Percentiles rank a stretch among this genome's conserved stretches.
Evolutionary conservation across 2,797 vertebrate genomes (phyloP).

Genomic region (Pangasius macronema): DNA sequence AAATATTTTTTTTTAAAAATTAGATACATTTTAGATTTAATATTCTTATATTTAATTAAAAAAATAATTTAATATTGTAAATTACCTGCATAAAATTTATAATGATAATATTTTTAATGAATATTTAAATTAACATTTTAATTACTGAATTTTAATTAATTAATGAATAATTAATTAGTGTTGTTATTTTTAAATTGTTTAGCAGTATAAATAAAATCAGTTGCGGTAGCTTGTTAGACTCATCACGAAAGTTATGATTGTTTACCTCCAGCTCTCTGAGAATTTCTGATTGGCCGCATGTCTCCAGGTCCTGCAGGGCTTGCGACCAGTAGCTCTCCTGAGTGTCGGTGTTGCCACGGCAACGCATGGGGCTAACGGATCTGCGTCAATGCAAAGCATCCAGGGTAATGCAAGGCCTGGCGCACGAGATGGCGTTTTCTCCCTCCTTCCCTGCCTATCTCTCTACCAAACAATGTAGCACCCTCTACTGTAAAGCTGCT

Average conservation of each 20-base stretch:
- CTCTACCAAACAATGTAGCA: slow-evolving; percentile 36
- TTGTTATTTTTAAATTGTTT: background rate
- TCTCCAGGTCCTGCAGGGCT: slow-evolving; percentile 96
- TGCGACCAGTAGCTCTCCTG: slow-evolving; percentile 96
- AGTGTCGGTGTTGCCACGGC: slow-evolving; percentile 82
- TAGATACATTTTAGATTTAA: too few species aligned
- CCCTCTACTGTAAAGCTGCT: slow-evolving; percentile 8
- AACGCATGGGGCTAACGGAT: slow-evolving; percentile 85
- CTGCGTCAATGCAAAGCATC: slow-evolving; percentile 91
- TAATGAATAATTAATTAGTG: background rate
- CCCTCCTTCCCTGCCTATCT: slow-evolving; percentile 48
- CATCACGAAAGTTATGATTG: background rate
- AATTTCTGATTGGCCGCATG: slow-evolving; percentile 96
- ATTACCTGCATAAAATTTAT: too few species aligned
- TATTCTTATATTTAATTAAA: too few species aligned
- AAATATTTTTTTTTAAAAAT: background rate
- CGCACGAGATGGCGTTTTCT: slow-evolving; percentile 40
- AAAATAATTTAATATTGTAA: too few species aligned
- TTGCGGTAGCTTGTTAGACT: background rate
- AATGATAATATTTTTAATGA: background rate
- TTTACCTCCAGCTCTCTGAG: slow-evolving; percentile 97
- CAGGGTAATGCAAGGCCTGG: slow-evolving; percentile 72
- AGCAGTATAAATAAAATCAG: background rate
- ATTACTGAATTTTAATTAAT: too few species aligned
- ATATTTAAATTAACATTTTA: background rate